Conservation (phyloP, 2,113 vertebrate species). For the Melanocharis versteri region DNA sequence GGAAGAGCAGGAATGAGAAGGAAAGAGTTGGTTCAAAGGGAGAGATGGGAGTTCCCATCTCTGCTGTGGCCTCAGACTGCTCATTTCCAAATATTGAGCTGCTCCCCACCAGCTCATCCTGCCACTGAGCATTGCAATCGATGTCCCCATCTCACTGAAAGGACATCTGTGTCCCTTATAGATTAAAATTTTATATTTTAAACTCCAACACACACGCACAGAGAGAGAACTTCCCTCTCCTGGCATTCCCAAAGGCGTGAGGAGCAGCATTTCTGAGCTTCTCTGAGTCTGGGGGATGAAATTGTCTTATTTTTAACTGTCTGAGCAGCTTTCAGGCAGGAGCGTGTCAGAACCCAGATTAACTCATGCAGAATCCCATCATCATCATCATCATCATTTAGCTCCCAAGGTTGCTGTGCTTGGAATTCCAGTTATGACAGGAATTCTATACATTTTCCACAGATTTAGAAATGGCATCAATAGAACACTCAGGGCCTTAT, state of each 20-base stretch:
- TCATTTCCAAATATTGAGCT: neutral
- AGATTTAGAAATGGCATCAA: slow-evolving; percentile 50
- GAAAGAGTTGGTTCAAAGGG: neutral
- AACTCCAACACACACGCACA: neutral
- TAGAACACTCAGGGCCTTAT: slow-evolving; percentile 68
- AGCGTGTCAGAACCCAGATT: neutral
- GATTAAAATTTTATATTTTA: neutral
- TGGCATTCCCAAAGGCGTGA: neutral
- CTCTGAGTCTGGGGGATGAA: neutral
- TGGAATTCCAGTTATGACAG: slow-evolving; percentile 63
- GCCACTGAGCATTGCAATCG: neutral
- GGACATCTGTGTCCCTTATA: neutral
- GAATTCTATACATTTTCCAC: slow-evolving; percentile 65
- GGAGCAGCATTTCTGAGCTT: neutral
- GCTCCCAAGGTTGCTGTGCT: slow-evolving; percentile 29
- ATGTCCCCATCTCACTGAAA: neutral
- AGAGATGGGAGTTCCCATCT: neutral
- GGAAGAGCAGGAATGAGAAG: neutral
- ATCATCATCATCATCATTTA: neutral
- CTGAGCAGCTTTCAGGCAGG: slow-evolving; percentile 32
- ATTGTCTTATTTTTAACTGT: neutral
- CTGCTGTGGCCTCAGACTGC: neutral
- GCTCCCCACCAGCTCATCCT: neutral
- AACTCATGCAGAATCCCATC: neutral
- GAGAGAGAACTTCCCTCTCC: neutral